Evolutionary conservation across 2,113 vertebrate genomes (phyloP).

Genomic region (Aleadryas rufinucha): DNA sequence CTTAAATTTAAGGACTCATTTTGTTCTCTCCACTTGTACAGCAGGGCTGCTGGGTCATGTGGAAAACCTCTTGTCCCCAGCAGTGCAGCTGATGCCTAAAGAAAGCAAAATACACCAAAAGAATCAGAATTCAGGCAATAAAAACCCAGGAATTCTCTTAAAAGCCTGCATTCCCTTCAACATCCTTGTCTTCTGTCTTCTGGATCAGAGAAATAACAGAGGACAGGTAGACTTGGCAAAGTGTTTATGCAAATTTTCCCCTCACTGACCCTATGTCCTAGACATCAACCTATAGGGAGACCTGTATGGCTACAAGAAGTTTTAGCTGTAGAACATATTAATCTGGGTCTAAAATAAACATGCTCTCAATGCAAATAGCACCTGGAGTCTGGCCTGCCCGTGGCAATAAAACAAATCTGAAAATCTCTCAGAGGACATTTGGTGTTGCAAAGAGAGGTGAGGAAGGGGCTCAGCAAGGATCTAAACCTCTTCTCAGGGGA

Average conservation of each 20-base stretch:
- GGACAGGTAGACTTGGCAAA: background rate
- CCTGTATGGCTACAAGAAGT: background rate
- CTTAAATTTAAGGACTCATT: background rate
- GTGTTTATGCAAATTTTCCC: background rate
- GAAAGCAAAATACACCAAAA: background rate
- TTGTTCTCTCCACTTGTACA: background rate
- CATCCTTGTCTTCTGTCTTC: background rate
- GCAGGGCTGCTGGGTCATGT: background rate
- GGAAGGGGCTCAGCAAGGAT: background rate
- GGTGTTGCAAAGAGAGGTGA: background rate
- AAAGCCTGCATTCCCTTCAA: background rate
- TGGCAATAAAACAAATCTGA: background rate
- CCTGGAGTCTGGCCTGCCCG: background rate
- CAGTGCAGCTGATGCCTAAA: background rate
- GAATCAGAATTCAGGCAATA: background rate
- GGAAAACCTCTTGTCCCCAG: background rate
- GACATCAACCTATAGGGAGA: background rate
- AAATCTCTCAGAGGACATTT: background rate
- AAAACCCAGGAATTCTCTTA: background rate
- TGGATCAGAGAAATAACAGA: background rate
- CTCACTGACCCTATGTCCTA: background rate
- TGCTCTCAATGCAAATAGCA: background rate
- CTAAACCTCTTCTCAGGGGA: background rate
- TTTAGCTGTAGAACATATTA: accelerated
- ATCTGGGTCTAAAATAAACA: background rate